Evolutionary conservation across 2,888 invertebrate species (phyloP).

Genomic region (Nomada fucata): DNA sequence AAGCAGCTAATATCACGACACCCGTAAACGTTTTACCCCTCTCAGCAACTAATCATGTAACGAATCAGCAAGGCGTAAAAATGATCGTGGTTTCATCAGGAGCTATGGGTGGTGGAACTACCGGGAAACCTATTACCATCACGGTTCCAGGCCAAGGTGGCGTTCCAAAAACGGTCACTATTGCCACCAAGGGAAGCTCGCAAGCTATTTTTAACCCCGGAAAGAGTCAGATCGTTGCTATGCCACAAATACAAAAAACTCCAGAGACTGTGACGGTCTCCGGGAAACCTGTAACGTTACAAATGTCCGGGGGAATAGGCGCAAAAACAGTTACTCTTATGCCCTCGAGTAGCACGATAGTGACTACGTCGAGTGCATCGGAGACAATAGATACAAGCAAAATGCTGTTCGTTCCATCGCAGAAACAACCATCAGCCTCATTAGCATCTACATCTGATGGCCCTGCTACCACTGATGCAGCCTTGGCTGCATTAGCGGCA

Average conservation of each 20-base stretch:
- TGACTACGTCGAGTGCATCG: conserved; percentile 77
- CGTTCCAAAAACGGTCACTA: conserved; percentile 87
- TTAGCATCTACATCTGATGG: conserved; percentile 86
- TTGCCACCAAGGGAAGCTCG: conserved; percentile 85
- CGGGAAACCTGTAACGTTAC: conserved; percentile 90
- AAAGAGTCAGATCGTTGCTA: conserved; percentile 81
- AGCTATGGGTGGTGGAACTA: conserved; percentile 85
- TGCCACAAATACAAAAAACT: conserved; percentile 82
- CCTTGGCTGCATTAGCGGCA: conserved; percentile 87
- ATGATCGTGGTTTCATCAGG: conserved; percentile 87
- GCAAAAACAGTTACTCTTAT: conserved; percentile 88
- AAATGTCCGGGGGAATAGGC: conserved; percentile 87
- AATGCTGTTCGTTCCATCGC: conserved; percentile 82
- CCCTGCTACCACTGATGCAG: conserved; percentile 87
- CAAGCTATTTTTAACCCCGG: conserved; percentile 81
- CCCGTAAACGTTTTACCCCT: conserved; percentile 83
- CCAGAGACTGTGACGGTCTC: conserved; percentile 88
- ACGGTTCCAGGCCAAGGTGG: conserved; percentile 87
- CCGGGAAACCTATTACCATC: conserved; percentile 89
- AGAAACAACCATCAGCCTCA: conserved; percentile 86
- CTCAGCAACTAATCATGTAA: conserved; percentile 83
- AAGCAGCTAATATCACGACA: conserved; percentile 78
- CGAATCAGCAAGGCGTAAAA: conserved; percentile 85
- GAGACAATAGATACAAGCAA: conserved; percentile 80
- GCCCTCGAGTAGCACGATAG: conserved; percentile 82